Evolutionary conservation across 2,113 vertebrate genomes (phyloP).

Genomic region (Pluvialis apricaria): DNA sequence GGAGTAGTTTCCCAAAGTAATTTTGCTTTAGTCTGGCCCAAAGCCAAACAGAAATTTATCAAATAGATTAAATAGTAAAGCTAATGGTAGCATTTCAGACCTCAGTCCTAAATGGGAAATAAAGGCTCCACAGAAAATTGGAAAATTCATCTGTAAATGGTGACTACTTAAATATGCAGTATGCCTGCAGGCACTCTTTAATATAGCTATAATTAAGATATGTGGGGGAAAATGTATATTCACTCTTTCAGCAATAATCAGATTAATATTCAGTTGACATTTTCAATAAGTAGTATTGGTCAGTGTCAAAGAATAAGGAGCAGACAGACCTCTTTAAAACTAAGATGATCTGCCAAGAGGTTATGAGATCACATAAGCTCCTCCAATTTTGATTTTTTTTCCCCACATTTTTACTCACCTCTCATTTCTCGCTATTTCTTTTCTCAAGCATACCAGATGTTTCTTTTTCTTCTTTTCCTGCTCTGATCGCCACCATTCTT

Average conservation of each 20-base stretch:
- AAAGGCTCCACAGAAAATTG: not conserved
- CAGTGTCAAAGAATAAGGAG: not conserved
- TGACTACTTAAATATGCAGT: not conserved
- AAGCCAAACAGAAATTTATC: constrained; percentile 24
- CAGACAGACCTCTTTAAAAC: not conserved
- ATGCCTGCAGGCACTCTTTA: not conserved
- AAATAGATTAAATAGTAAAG: constrained; percentile 23
- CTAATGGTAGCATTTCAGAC: not conserved
- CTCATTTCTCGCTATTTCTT: not conserved
- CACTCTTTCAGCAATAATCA: not conserved
- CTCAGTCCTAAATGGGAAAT: constrained; percentile 8
- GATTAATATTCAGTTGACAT: not conserved
- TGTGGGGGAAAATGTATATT: not conserved
- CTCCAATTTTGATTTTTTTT: not conserved
- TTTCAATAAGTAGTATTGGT: not conserved
- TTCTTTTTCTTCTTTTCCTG: not conserved
- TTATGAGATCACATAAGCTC: not conserved
- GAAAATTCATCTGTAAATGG: constrained; percentile 8
- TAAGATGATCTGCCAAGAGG: not conserved
- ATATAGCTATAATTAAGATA: not conserved
- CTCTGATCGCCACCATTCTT: not conserved
- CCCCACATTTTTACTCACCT: not conserved
- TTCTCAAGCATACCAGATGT: not conserved
- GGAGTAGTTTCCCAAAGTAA: constrained; percentile 13
- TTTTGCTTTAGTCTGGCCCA: not conserved